Percentiles rank a stretch among this genome's conserved stretches.
Conservation (phyloP, 2,888 invertebrate genomes). For the Linyphia triangularis region DNA sequence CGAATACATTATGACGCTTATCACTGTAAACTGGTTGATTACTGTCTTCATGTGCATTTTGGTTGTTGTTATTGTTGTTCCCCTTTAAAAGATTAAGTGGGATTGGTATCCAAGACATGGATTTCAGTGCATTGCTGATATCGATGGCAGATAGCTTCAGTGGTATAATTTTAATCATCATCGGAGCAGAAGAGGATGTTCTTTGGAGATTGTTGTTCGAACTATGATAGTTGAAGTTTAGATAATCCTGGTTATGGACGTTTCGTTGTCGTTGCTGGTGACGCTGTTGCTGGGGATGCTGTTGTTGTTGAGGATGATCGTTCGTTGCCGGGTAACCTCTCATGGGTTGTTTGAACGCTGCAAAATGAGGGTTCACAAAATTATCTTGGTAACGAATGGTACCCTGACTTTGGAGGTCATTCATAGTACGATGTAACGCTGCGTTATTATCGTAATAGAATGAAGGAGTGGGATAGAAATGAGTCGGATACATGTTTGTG, state of each 20-base stretch:
- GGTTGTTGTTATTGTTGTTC: slow-evolving; percentile 1
- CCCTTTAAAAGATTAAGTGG: slow-evolving; percentile 42
- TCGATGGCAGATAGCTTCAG: slow-evolving; percentile 52
- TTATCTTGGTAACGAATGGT: background rate
- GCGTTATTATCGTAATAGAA: background rate
- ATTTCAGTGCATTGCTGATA: slow-evolving; percentile 53
- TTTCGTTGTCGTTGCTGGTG: background rate
- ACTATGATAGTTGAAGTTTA: background rate
- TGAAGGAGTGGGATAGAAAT: background rate
- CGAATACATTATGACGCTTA: slow-evolving; percentile 20
- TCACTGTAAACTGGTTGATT: slow-evolving; percentile 11
- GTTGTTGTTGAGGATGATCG: background rate
- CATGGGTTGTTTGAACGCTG: slow-evolving; percentile 12
- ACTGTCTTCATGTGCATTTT: background rate
- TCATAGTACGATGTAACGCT: background rate
- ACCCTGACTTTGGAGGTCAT: slow-evolving; percentile 28
- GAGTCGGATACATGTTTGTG: slow-evolving; percentile 30
- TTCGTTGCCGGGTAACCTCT: slow-evolving; percentile 29
- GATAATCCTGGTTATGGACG: background rate
- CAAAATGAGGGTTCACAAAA: slow-evolving; percentile 1
- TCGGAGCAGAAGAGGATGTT: slow-evolving; percentile 31
- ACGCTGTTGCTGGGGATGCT: background rate
- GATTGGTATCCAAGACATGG: slow-evolving; percentile 61
- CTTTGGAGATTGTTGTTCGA: slow-evolving; percentile 11
- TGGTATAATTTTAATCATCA: slow-evolving; percentile 59